A percentile compares a stretch with the other conserved stretches of the same genome.
phyloP scores from a whole-genome alignment of 2,113 vertebrate genomes.

The Poicephalus gulielmi region DNA sequence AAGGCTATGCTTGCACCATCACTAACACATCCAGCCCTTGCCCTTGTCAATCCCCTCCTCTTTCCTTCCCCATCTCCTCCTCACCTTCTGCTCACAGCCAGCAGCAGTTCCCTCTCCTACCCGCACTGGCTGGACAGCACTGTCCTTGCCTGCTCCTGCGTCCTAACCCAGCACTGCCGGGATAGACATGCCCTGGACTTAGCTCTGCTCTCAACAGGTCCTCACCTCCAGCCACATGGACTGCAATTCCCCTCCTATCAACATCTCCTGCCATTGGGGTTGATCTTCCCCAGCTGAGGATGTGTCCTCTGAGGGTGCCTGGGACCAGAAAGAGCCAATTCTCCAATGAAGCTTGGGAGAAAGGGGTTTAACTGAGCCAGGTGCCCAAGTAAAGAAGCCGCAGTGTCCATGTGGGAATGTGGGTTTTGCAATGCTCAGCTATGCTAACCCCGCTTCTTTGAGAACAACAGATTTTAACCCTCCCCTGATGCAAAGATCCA shows the following conservation, averaged over 20 bases:
- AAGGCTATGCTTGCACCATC: background rate
- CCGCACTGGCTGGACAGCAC: rapidly evolving
- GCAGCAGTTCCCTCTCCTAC: background rate
- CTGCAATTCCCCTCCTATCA: rapidly evolving
- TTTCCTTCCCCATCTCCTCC: background rate
- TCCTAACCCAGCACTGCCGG: rapidly evolving
- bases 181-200: rapidly evolving
- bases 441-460: background rate
- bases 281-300: background rate
- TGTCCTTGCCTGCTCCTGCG: background rate
- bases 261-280: background rate
- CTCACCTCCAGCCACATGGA: background rate
- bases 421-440: background rate
- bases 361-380: background rate
- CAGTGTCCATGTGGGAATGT: rapidly evolving
- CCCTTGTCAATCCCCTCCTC: slow-evolving; percentile 1
- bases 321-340: background rate
- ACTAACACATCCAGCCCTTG: background rate
- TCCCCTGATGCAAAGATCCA: background rate
- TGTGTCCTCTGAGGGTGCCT: background rate
- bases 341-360: background rate
- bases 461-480: background rate
- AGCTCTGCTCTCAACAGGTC: rapidly evolving
- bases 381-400: background rate
- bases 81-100: background rate